These are phyloP conservation scores for Pseudomyrmex dendroicus DNA, from an alignment of 1,140 invertebrate species.

Conservation along the genomic window DNA sequence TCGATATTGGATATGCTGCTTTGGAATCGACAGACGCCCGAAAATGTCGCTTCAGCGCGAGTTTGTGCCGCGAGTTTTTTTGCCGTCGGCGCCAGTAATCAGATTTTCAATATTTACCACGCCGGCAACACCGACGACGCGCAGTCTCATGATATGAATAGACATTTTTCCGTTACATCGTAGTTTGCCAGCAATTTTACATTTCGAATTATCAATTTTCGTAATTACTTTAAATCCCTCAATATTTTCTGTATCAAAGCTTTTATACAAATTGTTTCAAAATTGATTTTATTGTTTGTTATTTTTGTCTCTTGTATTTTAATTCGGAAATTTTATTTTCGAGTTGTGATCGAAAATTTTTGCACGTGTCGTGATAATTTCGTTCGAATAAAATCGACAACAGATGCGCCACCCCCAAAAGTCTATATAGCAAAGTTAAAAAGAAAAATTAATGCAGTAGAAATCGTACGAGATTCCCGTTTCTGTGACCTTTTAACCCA, in stretches of 20 bases:
- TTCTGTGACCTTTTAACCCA: background rate
- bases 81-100: background rate
- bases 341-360: background rate
- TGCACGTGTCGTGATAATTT: background rate
- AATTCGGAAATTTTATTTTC: constrained; percentile 6
- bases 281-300: background rate
- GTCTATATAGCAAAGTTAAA: background rate
- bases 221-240: too few species aligned
- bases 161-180: constrained; percentile 10
- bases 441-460: constrained; percentile 12
- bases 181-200: background rate
- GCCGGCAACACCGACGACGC: background rate
- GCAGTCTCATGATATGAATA: background rate
- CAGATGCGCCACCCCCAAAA: too few species aligned
- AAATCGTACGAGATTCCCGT: background rate
- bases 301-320: background rate
- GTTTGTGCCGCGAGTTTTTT: constrained; percentile 16
- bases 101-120: constrained; percentile 29
- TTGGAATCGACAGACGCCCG: constrained; percentile 14
- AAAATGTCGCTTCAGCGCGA: constrained; percentile 4
- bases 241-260: too few species aligned
- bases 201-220: background rate
- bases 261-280: too few species aligned
- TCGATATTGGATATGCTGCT: background rate
- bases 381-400: background rate